phyloP scores from a whole-genome alignment of 2,797 vertebrate species.

The Pseudochromis fuscus region DNA sequence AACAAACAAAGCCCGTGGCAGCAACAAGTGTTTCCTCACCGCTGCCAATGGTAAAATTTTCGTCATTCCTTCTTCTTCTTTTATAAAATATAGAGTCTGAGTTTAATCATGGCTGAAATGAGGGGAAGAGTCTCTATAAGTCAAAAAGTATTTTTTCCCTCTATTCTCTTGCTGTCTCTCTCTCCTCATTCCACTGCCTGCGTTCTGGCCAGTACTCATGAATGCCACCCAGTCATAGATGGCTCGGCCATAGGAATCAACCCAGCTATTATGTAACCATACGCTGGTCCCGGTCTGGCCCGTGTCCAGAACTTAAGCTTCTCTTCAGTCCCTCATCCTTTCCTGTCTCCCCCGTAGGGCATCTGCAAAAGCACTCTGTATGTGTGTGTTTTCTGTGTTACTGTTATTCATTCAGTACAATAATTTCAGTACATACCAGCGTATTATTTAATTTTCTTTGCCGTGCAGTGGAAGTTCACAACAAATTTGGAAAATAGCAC shows the following conservation, averaged over 20 bases:
- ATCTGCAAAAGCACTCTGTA: constrained; percentile 4
- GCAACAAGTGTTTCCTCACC: constrained; percentile 94
- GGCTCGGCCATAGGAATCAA: constrained; percentile 52
- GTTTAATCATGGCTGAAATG: constrained; percentile 7
- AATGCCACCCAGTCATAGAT: constrained; percentile 68
- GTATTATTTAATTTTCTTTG: neutral
- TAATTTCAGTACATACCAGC: neutral
- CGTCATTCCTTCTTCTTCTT: constrained; percentile 9
- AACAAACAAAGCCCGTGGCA: constrained; percentile 95
- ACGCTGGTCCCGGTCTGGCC: constrained; percentile 56
- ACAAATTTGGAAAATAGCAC: neutral
- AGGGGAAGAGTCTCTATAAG: constrained; percentile 27
- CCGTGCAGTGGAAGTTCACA: neutral
- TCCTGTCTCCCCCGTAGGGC: constrained; percentile 20
- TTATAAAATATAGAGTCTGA: neutral
- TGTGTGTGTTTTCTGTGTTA: neutral
- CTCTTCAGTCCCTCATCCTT: constrained; percentile 8
- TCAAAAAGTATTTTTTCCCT: neutral
- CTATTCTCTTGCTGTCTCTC: constrained; percentile 8
- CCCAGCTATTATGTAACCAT: constrained; percentile 63
- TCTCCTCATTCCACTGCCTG: constrained; percentile 16
- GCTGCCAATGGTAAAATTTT: constrained; percentile 90
- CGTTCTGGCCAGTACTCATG: constrained; percentile 33
- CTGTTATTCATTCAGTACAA: neutral
- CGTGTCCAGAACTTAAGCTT: constrained; percentile 44